Percentiles rank a stretch among this genome's conserved stretches.
Evolutionary conservation across 2,113 vertebrate species (phyloP).

Genomic region (Passer montanus): DNA sequence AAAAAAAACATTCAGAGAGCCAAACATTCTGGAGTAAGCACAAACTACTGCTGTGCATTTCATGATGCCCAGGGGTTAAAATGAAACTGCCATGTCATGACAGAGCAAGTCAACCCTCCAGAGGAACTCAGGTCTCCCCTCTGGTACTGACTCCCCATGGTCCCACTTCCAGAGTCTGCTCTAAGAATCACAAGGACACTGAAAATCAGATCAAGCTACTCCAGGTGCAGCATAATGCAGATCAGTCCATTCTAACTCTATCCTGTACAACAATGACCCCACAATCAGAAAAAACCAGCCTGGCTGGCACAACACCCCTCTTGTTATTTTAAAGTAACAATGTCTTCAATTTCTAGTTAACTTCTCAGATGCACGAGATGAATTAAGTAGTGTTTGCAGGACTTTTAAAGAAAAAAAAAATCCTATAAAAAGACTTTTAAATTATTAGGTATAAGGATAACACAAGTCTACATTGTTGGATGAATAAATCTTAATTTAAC

Average conservation of each 20-base stretch:
- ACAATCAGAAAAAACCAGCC: accelerated
- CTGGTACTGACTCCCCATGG: background rate
- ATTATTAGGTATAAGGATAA: background rate
- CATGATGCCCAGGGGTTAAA: background rate
- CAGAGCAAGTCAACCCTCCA: background rate
- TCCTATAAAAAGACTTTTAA: background rate
- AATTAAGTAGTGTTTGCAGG: background rate
- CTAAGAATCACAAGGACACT: background rate
- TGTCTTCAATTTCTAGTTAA: background rate
- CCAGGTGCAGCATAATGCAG: background rate
- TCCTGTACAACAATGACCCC: background rate
- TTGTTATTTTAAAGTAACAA: background rate
- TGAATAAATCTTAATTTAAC: background rate
- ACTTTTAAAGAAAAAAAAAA: background rate
- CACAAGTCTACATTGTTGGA: background rate
- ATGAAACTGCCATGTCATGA: background rate
- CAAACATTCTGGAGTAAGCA: background rate
- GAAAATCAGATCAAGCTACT: background rate
- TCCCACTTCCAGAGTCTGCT: background rate
- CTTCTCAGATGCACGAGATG: background rate
- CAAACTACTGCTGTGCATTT: background rate
- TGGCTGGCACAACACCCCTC: background rate
- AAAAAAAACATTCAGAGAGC: background rate
- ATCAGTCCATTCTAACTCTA: background rate
- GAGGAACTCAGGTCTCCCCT: background rate